Percentiles rank a stretch among this genome's conserved stretches.
These are phyloP conservation scores for Tetrax tetrax DNA, from an alignment of 2,113 vertebrate genomes.

Conservation along the genomic window DNA sequence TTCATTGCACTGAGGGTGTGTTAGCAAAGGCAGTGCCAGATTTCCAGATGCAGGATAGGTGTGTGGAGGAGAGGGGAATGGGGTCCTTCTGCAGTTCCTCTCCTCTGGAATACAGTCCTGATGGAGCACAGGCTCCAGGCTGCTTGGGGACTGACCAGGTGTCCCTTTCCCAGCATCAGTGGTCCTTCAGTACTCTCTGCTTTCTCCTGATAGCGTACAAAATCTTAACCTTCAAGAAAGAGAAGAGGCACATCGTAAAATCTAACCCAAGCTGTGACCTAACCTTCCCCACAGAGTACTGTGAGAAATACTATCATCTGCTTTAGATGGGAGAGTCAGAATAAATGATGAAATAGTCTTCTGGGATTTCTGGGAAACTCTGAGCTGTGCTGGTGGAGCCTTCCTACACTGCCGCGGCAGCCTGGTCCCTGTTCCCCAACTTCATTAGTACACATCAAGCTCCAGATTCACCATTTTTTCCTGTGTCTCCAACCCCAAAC, in stretches of 20 bases:
- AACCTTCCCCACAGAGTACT: neutral
- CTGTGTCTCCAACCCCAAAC: neutral
- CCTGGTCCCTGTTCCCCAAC: neutral
- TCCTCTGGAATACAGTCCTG: neutral
- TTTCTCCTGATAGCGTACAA: neutral
- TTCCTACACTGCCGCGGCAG: rapidly evolving
- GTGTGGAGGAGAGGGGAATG: too few relatives aligned
- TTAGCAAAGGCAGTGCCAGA: neutral
- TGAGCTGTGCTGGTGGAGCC: neutral
- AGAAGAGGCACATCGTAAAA: neutral
- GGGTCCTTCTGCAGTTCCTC: neutral
- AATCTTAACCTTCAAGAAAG: neutral
- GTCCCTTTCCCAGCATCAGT: neutral
- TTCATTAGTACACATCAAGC: neutral
- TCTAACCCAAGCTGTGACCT: neutral
- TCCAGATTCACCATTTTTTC: neutral
- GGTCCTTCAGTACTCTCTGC: neutral
- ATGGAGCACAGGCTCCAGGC: neutral
- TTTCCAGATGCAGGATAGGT: neutral
- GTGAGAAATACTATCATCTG: neutral
- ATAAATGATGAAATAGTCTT: neutral
- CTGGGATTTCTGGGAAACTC: neutral
- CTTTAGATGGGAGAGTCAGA: neutral
- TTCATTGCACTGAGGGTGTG: neutral
- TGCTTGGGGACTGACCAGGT: neutral